Evolutionary conservation across 2,888 invertebrate species (phyloP).

Genomic region (Creontiades dilutus): DNA sequence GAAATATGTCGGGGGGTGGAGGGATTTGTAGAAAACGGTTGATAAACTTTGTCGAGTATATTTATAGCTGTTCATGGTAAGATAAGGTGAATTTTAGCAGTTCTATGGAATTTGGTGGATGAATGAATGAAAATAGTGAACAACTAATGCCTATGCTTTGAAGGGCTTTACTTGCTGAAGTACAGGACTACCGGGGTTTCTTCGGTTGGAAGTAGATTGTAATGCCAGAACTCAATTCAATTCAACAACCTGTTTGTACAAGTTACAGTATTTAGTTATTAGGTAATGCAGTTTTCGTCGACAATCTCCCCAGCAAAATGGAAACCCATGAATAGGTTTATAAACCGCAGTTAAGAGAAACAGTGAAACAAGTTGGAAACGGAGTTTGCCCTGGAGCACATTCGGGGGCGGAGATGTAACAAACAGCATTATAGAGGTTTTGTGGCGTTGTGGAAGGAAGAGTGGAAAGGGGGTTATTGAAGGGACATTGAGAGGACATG

Average conservation of each 20-base stretch:
- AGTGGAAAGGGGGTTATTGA: neutral
- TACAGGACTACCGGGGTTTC: neutral
- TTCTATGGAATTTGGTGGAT: no score
- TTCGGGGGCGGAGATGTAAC: slow-evolving; percentile 1
- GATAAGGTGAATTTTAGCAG: no score
- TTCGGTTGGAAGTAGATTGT: neutral
- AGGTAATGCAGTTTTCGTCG: neutral
- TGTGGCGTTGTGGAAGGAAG: neutral
- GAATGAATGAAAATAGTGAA: no score
- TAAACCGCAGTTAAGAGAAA: neutral
- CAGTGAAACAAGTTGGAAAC: neutral
- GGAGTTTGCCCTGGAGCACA: neutral
- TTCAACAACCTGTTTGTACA: neutral
- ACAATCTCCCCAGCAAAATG: neutral
- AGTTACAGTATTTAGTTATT: neutral
- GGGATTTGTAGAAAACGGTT: no score
- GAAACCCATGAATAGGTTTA: neutral
- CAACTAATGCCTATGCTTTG: no score
- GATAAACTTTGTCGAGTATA: no score
- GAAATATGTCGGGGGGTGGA: no score
- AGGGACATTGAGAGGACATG: neutral
- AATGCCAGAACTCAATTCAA: neutral
- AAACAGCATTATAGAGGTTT: neutral
- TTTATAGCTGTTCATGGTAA: no score
- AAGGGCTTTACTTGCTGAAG: no score